Base-by-base conservation (phyloP, 53 echinoderm and acorn worm species). In the Paelopatides confundens region DNA sequence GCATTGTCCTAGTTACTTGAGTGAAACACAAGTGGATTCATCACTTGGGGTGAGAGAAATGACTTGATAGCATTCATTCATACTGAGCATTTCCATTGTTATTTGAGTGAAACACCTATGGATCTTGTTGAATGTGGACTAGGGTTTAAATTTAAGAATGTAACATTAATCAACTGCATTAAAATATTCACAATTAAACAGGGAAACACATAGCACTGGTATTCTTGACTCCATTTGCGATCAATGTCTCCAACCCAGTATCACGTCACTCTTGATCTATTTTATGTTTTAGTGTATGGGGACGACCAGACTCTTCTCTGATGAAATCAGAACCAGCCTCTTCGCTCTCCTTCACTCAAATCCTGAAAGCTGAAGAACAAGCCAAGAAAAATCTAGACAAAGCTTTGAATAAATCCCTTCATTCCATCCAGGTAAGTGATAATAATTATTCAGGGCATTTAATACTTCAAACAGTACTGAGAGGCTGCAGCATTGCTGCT, bases 381-480 rank as follows among this genome's bases (percentile, higher is more conserved):
- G 90, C 93, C 63, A 62, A 87, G 58, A 77, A 86, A 32, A 86
- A 88, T 37, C 62, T 95, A 34, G 92, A 91, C 39, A 95, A 90
- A 71, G 88, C 90, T 10, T 64, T 91, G 64, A 93, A 91, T 49
- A 96, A 96, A 67, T 86, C 97, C 5, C 85, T 96, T 63, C 86
- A 93, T 12, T 90, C 92, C 54, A 96, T 96, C 33, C 97, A 96
- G 95, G 97, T 95, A 89, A 70, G 87, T 50, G n/a, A n/a, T n/a
- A n/a, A n/a, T n/a, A n/a, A n/a, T n/a, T n/a, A n/a, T n/a, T n/a
- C n/a, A n/a, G n/a, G n/a, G n/a, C n/a, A n/a, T n/a, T n/a, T n/a
- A n/a, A n/a, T n/a, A n/a, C n/a, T n/a, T n/a, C n/a, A n/a, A n/a
- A n/a, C n/a, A n/a, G n/a, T n/a, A n/a, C n/a, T n/a, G n/a, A n/a